Evolutionary conservation across 1,140 invertebrate species (phyloP).

Genomic region (Sycophila sp.): DNA sequence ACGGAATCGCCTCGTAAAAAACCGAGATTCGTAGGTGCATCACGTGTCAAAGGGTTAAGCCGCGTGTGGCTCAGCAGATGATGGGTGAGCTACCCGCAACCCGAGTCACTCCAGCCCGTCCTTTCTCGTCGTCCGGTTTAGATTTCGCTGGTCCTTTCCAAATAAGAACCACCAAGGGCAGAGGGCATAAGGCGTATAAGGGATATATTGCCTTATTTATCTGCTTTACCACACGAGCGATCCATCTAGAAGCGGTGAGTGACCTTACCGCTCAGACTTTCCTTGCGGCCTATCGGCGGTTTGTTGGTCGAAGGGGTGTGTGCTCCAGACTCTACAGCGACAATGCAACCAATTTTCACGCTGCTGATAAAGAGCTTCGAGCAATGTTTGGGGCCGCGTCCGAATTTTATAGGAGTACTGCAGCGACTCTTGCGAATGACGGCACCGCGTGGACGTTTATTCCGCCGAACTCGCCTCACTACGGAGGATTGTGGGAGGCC

Average conservation of each 20-base stretch:
- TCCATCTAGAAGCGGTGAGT: not conserved
- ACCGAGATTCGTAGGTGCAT: not conserved
- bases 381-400: slow-evolving; percentile 10
- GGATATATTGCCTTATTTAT: not conserved
- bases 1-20: not conserved
- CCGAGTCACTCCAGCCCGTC: not conserved
- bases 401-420: not conserved
- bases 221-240: not conserved
- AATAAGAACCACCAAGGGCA: not conserved
- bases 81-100: slow-evolving; percentile 13
- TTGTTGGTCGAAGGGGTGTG: not conserved
- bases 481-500: not conserved
- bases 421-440: not conserved
- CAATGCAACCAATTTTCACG: slow-evolving; percentile 34
- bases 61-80: too few relatives aligned
- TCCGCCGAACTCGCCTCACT: not conserved
- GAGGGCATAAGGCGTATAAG: not conserved
- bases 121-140: not conserved
- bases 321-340: slow-evolving; percentile 17
- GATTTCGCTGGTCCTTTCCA: not conserved
- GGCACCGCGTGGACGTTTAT: not conserved
- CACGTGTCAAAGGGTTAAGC: not conserved
- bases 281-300: not conserved
- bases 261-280: not conserved
- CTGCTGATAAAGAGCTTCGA: slow-evolving; percentile 1